Conservation (phyloP, 2,888 invertebrate species). For the Acleris holmiana region DNA sequence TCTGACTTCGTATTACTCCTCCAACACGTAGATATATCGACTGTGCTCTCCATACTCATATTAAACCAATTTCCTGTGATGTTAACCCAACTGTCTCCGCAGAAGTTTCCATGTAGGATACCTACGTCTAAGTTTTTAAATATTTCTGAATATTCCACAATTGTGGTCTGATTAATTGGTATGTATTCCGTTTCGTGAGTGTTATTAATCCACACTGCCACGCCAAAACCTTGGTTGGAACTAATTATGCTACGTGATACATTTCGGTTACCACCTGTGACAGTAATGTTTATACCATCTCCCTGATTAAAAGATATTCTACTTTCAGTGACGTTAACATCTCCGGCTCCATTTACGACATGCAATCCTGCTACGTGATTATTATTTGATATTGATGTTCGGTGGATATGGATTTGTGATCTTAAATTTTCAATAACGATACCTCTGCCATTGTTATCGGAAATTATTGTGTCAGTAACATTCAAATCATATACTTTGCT, state of each 20-base stretch:
- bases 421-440: conserved; percentile 96
- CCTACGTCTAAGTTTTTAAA: conserved; percentile 95
- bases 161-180: conserved; percentile 92
- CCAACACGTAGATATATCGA: conserved; percentile 95
- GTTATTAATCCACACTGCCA: conserved; percentile 95
- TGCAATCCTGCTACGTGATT: conserved; percentile 96
- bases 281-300: conserved; percentile 97
- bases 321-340: conserved; percentile 96
- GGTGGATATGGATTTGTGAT: conserved; percentile 93
- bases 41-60: conserved; percentile 89
- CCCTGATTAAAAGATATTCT: conserved; percentile 95
- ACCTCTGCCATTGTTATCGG: conserved; percentile 97
- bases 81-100: conserved; percentile 93
- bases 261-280: conserved; percentile 96
- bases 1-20: conserved; percentile 78
- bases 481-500: conserved; percentile 94
- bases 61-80: conserved; percentile 96
- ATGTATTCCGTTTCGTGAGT: conserved; percentile 91
- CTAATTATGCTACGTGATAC: conserved; percentile 93
- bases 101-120: conserved; percentile 96
- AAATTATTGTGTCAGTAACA: conserved; percentile 92
- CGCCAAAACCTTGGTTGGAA: conserved; percentile 94
- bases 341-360: conserved; percentile 95
- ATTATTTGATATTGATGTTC: conserved; percentile 93
- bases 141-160: conserved; percentile 94